Conservation (phyloP, 2,113 vertebrate species). For the Hippocampus guttulatus region DNA sequence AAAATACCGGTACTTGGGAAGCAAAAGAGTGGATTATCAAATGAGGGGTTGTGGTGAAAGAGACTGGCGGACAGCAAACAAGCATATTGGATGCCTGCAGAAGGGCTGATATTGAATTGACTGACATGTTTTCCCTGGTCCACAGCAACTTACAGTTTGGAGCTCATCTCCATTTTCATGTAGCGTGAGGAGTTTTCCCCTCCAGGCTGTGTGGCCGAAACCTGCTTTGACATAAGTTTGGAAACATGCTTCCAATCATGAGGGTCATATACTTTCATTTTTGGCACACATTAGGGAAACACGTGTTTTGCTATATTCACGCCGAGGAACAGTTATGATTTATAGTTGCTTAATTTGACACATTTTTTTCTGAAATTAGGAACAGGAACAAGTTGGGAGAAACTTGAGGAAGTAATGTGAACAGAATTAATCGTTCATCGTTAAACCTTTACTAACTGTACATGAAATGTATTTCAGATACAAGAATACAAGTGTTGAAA, state of each 20-base stretch:
- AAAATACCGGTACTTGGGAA: slow-evolving; percentile 39
- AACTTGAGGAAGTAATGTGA: no score
- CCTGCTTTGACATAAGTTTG: slow-evolving; percentile 2
- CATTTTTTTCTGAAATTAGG: no score
- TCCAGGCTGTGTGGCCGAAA: slow-evolving; percentile 30
- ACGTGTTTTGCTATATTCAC: neutral
- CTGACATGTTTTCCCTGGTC: slow-evolving; percentile 51
- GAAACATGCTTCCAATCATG: slow-evolving; percentile 22
- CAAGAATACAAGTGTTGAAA: no score
- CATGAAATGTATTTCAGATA: neutral
- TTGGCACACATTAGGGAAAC: slow-evolving; percentile 4
- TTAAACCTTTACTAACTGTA: no score
- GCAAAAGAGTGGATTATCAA: slow-evolving; percentile 51
- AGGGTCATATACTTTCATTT: slow-evolving; percentile 14
- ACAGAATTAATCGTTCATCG: no score
- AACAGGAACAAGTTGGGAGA: no score
- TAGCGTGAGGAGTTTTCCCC: slow-evolving; percentile 32
- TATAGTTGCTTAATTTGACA: no score
- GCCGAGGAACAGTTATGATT: neutral
- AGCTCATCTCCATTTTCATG: slow-evolving; percentile 42
- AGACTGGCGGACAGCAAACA: slow-evolving; percentile 23
- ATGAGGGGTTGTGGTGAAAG: slow-evolving; percentile 47
- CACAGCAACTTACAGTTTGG: slow-evolving; percentile 35
- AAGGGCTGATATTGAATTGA: slow-evolving; percentile 51
- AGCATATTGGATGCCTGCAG: slow-evolving; percentile 56